phyloP scores from a whole-genome alignment of 2,797 vertebrate genomes.

The Geotrypetes seraphini region DNA sequence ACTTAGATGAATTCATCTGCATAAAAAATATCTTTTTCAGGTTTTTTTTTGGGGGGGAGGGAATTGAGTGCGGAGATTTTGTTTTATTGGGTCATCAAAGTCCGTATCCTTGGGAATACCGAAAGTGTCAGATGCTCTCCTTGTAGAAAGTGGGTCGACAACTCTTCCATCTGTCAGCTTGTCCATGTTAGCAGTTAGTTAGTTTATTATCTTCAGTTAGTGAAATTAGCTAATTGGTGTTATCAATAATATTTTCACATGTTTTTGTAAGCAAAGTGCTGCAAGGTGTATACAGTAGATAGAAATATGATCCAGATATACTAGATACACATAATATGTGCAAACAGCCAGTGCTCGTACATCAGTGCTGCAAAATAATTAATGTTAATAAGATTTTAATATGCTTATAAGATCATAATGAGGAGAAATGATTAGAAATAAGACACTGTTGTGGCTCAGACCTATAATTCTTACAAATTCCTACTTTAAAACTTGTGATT shows the following conservation, averaged over 20 bases:
- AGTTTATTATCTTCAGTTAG: conserved; percentile 56
- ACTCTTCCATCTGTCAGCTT: conserved; percentile 58
- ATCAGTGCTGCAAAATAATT: conserved; percentile 72
- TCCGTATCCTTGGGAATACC: conserved; percentile 31
- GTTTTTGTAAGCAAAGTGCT: conserved; percentile 73
- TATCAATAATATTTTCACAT: conserved; percentile 73
- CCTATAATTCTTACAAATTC: conserved; percentile 70
- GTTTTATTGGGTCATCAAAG: conserved; percentile 26
- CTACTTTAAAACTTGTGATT: conserved; percentile 72
- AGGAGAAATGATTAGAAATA: conserved; percentile 78
- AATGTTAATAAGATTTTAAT: conserved; percentile 81
- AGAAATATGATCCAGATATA: conserved; percentile 65
- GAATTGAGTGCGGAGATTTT: no score
- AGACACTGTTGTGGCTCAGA: conserved; percentile 73
- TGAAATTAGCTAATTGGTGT: conserved; percentile 74
- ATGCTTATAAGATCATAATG: conserved; percentile 78
- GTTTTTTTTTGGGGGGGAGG: conserved; percentile 10
- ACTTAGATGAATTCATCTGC: conserved; percentile 47
- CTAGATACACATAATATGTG: conserved; percentile 15
- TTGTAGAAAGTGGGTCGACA: neutral
- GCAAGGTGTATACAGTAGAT: conserved; percentile 72
- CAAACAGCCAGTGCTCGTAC: conserved; percentile 64
- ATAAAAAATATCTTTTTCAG: conserved; percentile 35
- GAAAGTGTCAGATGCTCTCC: neutral
- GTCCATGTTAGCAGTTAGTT: no score